phyloP scores from a whole-genome alignment of 2,888 invertebrate genomes.

The Melieria picta region DNA sequence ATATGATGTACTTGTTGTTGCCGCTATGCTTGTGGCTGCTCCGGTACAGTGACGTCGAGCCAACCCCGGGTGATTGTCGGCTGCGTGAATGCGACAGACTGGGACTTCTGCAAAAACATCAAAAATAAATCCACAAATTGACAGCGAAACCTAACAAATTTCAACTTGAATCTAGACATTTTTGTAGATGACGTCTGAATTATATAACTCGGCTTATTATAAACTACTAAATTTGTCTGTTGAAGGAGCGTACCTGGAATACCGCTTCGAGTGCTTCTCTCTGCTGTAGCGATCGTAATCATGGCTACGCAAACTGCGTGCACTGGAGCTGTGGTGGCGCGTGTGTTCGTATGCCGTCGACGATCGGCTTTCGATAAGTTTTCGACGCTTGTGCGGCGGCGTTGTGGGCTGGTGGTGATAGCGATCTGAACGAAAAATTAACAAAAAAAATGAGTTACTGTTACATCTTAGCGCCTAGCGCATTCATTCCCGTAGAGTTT shows the following conservation, averaged over 20 bases:
- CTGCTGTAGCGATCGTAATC: slow-evolving; percentile 61
- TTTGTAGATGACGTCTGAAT: not conserved
- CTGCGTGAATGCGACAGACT: slow-evolving; percentile 55
- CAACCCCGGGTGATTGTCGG: slow-evolving; percentile 51
- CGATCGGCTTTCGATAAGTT: slow-evolving; percentile 56
- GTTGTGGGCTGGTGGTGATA: slow-evolving; percentile 62
- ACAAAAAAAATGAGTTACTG: not conserved
- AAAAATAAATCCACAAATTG: slow-evolving; percentile 2
- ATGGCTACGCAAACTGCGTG: slow-evolving; percentile 41
- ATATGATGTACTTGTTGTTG: slow-evolving; percentile 37
- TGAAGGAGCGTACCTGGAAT: slow-evolving; percentile 52
- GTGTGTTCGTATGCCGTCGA: slow-evolving; percentile 50
- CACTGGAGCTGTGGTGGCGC: slow-evolving; percentile 51
- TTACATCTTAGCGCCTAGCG: no score
- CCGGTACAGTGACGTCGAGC: slow-evolving; percentile 49
- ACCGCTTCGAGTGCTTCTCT: slow-evolving; percentile 57
- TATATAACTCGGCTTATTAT: not conserved
- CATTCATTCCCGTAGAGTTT: no score
- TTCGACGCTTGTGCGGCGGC: slow-evolving; percentile 64
- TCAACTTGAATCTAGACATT: not conserved
- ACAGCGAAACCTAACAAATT: not conserved
- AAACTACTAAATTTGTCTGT: not conserved
- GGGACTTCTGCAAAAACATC: slow-evolving; percentile 54
- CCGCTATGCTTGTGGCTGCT: slow-evolving; percentile 34
- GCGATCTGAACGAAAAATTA: slow-evolving; percentile 50